Evolutionary conservation across 2,113 vertebrate species (phyloP).

Genomic region (Mellivora capensis): DNA sequence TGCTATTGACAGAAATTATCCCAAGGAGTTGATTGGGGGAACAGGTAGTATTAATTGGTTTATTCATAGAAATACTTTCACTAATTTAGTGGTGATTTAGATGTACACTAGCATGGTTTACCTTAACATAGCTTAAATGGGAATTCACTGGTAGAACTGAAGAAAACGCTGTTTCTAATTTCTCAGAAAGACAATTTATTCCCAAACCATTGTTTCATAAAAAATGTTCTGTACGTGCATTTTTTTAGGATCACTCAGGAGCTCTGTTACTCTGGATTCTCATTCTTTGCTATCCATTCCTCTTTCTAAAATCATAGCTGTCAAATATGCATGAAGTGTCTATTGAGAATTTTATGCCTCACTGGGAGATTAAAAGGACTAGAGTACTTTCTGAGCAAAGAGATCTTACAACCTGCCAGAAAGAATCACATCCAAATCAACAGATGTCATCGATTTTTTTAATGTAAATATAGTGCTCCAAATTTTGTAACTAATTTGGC

Average conservation of each 20-base stretch:
- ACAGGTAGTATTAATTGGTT: neutral
- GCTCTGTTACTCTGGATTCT: neutral
- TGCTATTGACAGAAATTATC: neutral
- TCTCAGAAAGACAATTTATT: neutral
- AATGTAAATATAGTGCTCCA: neutral
- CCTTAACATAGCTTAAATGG: neutral
- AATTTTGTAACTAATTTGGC: conserved; percentile 20
- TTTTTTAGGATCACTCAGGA: conserved; percentile 38
- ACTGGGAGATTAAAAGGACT: conserved; percentile 22
- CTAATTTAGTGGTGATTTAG: neutral
- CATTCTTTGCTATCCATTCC: neutral
- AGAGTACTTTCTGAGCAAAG: conserved; percentile 2
- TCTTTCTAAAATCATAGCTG: conserved; percentile 14
- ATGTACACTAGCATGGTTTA: neutral
- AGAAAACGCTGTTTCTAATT: neutral
- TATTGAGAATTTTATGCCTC: conserved; percentile 58
- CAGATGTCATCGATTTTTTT: conserved; percentile 31
- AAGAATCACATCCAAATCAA: conserved; percentile 46
- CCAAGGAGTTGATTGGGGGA: neutral
- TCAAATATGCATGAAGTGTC: conserved; percentile 47
- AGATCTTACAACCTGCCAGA: conserved; percentile 37
- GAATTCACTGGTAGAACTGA: neutral
- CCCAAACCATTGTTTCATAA: neutral
- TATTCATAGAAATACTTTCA: neutral
- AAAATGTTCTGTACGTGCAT: conserved; percentile 1